Conservation (phyloP, 2,797 vertebrate genomes). For the Pygocentrus nattereri region DNA sequence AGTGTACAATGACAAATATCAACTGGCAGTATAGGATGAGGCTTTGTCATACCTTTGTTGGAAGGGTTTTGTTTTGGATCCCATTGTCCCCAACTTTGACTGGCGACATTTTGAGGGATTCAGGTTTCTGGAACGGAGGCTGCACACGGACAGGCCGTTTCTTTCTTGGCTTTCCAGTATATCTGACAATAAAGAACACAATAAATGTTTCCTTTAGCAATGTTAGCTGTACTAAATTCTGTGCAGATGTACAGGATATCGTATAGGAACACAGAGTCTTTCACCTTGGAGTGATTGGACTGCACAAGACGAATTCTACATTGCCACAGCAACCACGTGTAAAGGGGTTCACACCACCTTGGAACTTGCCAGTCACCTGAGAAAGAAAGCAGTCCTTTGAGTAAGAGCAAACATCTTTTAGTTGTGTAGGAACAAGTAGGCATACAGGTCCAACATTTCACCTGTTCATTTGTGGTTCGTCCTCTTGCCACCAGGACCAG, state of each 20-base stretch:
- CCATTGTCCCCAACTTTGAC: slow-evolving; percentile 90
- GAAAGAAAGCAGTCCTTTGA: slow-evolving; percentile 38
- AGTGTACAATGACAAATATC: not conserved
- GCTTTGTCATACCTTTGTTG: slow-evolving; percentile 81
- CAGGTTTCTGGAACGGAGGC: slow-evolving; percentile 89
- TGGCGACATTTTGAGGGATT: slow-evolving; percentile 80
- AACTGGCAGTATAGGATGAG: not conserved
- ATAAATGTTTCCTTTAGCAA: not conserved
- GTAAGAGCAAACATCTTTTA: not conserved
- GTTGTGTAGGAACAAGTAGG: too few species aligned
- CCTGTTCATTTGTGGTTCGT: slow-evolving; percentile 97
- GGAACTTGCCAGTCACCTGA: slow-evolving; percentile 98
- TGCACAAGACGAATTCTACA: slow-evolving; percentile 93
- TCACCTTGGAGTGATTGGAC: slow-evolving; percentile 93
- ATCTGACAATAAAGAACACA: slow-evolving; percentile 73
- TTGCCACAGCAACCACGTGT: slow-evolving; percentile 93
- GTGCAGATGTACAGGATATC: not conserved
- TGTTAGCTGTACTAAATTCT: not conserved
- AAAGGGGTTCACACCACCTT: slow-evolving; percentile 95
- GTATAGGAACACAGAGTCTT: slow-evolving; percentile 2
- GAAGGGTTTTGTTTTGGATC: slow-evolving; percentile 81
- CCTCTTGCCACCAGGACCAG: slow-evolving; percentile 96
- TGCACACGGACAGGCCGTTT: slow-evolving; percentile 80
- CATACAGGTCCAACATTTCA: slow-evolving; percentile 9
- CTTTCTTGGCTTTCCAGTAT: slow-evolving; percentile 80